phyloP scores from a whole-genome alignment of 1,140 invertebrate species.

The Pogonus chalceus region DNA sequence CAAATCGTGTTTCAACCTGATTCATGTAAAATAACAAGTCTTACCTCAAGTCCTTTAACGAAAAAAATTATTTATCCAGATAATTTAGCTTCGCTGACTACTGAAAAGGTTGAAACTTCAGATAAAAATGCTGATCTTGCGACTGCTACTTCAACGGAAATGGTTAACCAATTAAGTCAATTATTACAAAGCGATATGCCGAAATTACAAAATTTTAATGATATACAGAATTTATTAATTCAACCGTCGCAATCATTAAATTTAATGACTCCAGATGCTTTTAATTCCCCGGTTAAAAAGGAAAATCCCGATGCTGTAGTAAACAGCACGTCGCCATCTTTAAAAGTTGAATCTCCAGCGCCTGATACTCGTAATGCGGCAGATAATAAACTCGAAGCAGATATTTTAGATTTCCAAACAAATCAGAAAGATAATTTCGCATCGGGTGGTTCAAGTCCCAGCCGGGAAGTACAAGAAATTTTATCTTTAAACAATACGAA shows the following conservation, averaged over 20 bases:
- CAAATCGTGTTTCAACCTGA: conserved; percentile 64
- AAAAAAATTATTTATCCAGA: conserved; percentile 9
- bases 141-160: conserved; percentile 10
- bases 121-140: conserved; percentile 13
- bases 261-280: conserved; percentile 82
- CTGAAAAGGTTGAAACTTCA: conserved; percentile 21
- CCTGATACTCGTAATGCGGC: not conserved
- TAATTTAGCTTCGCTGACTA: conserved; percentile 10
- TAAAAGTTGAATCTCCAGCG: not conserved
- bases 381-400: not conserved
- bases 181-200: conserved; percentile 12
- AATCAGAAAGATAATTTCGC: conserved; percentile 39
- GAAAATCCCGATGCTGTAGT: conserved; percentile 1
- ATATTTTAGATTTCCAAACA: conserved; percentile 18
- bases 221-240: conserved; percentile 30
- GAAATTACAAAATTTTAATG: conserved; percentile 28
- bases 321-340: not conserved
- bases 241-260: conserved; percentile 36
- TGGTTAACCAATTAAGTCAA: not conserved
- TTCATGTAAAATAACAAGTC: not conserved
- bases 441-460: conserved; percentile 71
- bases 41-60: not conserved
- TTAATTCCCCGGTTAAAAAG: conserved; percentile 47
- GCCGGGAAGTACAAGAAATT: conserved; percentile 74
- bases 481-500: conserved; percentile 46